A percentile compares a stretch with the other conserved stretches of the same genome.
Conservation (phyloP, 2,113 vertebrate genomes). For the Rhea americana region DNA sequence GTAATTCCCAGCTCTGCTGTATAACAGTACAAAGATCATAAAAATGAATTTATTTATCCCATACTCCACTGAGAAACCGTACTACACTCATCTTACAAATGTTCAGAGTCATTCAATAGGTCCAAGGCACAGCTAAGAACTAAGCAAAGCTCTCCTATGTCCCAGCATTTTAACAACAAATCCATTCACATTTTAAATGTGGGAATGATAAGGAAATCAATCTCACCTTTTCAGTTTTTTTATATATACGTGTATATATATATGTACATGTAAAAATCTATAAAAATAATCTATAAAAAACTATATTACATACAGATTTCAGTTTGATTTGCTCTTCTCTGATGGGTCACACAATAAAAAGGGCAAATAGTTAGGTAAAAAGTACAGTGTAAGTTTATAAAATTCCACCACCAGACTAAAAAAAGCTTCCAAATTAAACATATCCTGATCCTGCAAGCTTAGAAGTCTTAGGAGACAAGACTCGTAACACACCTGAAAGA, state of each 20-base stretch:
- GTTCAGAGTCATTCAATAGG: not conserved
- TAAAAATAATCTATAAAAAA: too few relatives aligned
- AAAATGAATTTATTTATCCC: not conserved
- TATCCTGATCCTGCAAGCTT: not conserved
- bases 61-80: not conserved
- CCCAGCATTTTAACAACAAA: not conserved
- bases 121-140: not conserved
- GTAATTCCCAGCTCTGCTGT: not conserved
- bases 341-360: not conserved
- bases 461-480: not conserved
- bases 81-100: not conserved
- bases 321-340: not conserved
- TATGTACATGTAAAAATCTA: not conserved
- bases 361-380: not conserved
- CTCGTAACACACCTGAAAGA: fast-evolving
- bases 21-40: not conserved
- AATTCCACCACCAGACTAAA: not conserved
- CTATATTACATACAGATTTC: not conserved
- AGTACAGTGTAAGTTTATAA: not conserved
- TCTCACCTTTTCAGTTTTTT: not conserved
- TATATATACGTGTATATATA: not conserved
- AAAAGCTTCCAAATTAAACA: not conserved
- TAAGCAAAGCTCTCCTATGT: not conserved
- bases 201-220: not conserved
- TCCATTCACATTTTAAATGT: not conserved